Evolutionary conservation across 2,797 vertebrate genomes (phyloP), one percentile per base, ranked within the genome.

Genomic region (Chrysocyon brachyurus): DNA sequence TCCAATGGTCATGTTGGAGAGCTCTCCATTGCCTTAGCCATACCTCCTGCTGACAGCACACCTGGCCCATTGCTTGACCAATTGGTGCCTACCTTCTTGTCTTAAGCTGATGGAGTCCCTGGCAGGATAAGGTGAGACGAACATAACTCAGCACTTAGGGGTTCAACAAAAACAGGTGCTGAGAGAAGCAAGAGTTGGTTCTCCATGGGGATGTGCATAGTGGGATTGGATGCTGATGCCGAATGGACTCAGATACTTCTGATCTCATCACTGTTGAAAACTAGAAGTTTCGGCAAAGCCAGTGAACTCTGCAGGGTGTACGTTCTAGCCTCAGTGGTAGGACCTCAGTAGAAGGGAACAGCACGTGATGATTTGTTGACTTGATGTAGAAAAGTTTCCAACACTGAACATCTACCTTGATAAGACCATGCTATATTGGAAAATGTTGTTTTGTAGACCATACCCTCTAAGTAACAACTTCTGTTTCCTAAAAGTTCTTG

Each of bases 1-100:
- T 81, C 52, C 59, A 61, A 6, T 5, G 64, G 3, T 4, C 5
- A 4, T 1, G 4, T 52, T 2, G 9, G 28, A 12, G 1, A 15
- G 49, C 28, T 46, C 78, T 90, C 66, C 59, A 19, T 36, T 31
- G 4, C 3, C 2, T 12, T 17, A 24, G 12, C 54, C 46, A 6
- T 6, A 12, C 8, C n/a, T 12, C 75, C 75, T n/a, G 10, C 16
- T 0, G 14, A 64, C 15, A 82, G 12, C n/a, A 78, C 7, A 5
- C 49, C 40, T 70, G n/a, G 3, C 17, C 31, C 56, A 6, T 31
- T 56, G 81, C 49, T 86, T 49, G 26, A 83, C 31, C 36, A 3
- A 8, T 31, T 87, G 19, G 3, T 10, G 33, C 49, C 16, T 6
- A n/a, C 15, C 0, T 1, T 52, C 57, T 83, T 15, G 10, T 72